Base-by-base conservation (phyloP, 1,140 invertebrate genomes). In the Bombus huntii region DNA sequence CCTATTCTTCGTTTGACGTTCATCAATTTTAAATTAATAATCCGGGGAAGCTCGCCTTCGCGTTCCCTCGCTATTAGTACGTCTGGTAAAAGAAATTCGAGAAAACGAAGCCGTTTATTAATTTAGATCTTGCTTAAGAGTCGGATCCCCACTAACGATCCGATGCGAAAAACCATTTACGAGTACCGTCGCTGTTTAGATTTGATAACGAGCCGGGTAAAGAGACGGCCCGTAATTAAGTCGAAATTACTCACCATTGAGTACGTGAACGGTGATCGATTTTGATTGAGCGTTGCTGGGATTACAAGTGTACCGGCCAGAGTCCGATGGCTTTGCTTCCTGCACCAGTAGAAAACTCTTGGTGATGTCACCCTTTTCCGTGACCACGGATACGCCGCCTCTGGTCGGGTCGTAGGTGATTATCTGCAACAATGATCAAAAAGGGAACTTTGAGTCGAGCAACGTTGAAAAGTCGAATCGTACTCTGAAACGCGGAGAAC, bases 241-340 rank as follows among this genome's bases (percentile, higher is more conserved):
- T 80, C 57, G 53, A 15, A 83, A 94, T 92, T 93, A 96, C 97
- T 97, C 96, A 98, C 98, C 98, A 96, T 98, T 98, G 89, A 98
- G 96, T 91, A 98, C 98, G 94, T 98, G 98, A 85, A 98, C 98
- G 77, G 97, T 97, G 89, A 98, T 97, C 93, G 97, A 98, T 94
- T 98, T 98, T 53, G 97, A 96, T 95, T 98, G 97, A 90, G 98
- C 97, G 95, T 98, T 98, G 95, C 97, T 98, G 92, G 98, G 97
- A 96, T 98, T 98, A 95, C 97, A 98, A 91, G 97, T 97, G 95
- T 98, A 98, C 87, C 96, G 97, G 78, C 97, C 97, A 25, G 97
- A 97, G 94, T 98, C 98, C 39, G 97, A 96, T 68, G 97, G 96
- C 90, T 96, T 96, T 13, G 97, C 97, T 92, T 97, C 97, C 94